Evolutionary conservation across 2,797 vertebrate species (phyloP), one percentile per base, ranked within the genome.

Genomic region (Hirundo rustica): DNA sequence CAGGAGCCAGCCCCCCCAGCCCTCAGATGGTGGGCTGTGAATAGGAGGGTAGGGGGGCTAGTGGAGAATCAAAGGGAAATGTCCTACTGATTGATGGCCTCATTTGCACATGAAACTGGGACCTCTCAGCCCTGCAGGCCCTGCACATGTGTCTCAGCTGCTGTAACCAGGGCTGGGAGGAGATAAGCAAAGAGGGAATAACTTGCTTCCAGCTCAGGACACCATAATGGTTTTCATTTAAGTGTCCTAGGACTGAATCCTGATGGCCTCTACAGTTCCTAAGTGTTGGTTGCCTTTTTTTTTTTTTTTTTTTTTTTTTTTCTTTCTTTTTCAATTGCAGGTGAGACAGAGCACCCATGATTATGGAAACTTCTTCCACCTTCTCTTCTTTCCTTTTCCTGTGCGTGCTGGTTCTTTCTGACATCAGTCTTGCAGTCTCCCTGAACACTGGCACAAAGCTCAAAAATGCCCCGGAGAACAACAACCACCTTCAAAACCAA

Each of bases 401-500:
- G 8, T 51, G 78, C 5, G 3, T 95, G 27, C 89, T 98, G 93
- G 23, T 95, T 73, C 71, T 97, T 58, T 90, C 95, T 44, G 73
- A 94, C 47, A 60, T 97, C 70, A 92, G 88, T 22, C 81, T 82
- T 20, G 76, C 87, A 8, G 64, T 83, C 32, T 96, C 97, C 36
- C 76, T 96, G 38, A 96, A 97, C 13, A 44, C 97, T 7, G 88
- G n/a, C 32, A 89, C 90, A 6, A 92, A 95, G 38, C 84, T 94
- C 27, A 87, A 70, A 95, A 97, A 83, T 48, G 77, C 80, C 30
- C 96, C 97, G 2, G 96, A 97, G 87, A 96, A 70, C 26, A 97
- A 85, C 93, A 98, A 98, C 68, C 92, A 94, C 85, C 97, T 98
- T 18, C 98, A 98, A 53, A 97, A 97, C 78, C 97, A 97, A 25